Evolutionary conservation across 1,140 invertebrate species (phyloP), one percentile per base, ranked within the genome.

Genomic region (Drosophila orosa): DNA sequence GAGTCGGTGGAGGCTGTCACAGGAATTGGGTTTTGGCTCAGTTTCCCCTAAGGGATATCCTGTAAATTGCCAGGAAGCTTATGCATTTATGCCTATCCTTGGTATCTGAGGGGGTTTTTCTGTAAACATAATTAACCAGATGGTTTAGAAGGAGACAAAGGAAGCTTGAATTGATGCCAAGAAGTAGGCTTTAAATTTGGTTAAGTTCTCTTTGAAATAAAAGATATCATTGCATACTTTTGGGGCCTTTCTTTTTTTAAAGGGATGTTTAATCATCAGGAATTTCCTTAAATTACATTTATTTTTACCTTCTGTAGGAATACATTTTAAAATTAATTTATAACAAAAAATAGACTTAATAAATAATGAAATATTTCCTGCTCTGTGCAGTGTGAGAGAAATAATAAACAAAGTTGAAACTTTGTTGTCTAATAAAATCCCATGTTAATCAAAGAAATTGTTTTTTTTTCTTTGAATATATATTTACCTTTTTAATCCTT

Each of bases 61-160:
- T 25, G 59, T n/a, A 40, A 63, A 42, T 42, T 17, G 27, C 12
- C 59, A 31, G 42, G 19, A 62, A 27, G 33, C 47, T 44, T 44
- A 58, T n/a, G 17, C 24, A 47, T 29, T 29, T 58, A 59, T 15
- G 19, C 13, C 50, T 24, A 22, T 13, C 50, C 50, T 9, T 9
- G 50, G 19, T 35, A 31, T 35, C 19, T 19, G 35, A 35, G 50
- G 19, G 19, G 9, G 31, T 52, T 22, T 52, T 22, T 22, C 19
- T 5, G 19, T 24, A 35, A 35, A 35, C 31, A 22, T 54, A 54
- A 35, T 35, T 50, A 50, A 50, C 22, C 50, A 47, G 15, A n/a
- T n/a, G n/a, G n/a, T n/a, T n/a, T n/a, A 47, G 15, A 0, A 10
- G 22, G 6, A 25, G 1, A 4, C 5, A 2, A 22, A 22, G 31